Evolutionary conservation across 2,113 vertebrate species (phyloP).

Genomic region (Dermatemys mawii): DNA sequence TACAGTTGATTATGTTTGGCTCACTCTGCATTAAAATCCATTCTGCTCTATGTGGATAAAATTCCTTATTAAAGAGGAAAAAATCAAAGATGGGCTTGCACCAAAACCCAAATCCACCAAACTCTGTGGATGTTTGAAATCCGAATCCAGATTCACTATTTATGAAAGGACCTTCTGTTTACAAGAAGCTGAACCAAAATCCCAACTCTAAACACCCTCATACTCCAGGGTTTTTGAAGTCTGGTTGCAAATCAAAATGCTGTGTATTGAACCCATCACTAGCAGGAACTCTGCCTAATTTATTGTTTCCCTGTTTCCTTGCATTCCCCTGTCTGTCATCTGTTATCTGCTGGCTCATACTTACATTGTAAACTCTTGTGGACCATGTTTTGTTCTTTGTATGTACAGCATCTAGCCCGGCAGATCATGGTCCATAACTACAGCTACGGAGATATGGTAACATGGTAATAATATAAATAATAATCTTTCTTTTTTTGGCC

Average conservation of each 20-base stretch:
- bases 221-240: neutral
- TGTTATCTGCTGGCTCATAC: neutral
- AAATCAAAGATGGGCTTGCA: neutral
- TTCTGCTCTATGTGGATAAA: neutral
- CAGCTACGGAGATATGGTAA: neutral
- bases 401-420: neutral
- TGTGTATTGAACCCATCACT: neutral
- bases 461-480: neutral
- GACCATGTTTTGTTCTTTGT: neutral
- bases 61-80: neutral
- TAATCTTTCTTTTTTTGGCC: neutral
- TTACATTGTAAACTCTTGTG: neutral
- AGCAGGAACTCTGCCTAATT: neutral
- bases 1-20: neutral
- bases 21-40: neutral
- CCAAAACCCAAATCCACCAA: neutral
- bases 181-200: neutral
- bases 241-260: neutral
- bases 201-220: neutral
- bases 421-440: neutral
- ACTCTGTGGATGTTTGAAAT: neutral
- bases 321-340: neutral
- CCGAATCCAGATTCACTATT: neutral
- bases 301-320: neutral
- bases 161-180: neutral